Evolutionary conservation across 2,113 vertebrate species (phyloP), one percentile per base, ranked within the genome.

Genomic region (Rhodinocichla rosea): DNA sequence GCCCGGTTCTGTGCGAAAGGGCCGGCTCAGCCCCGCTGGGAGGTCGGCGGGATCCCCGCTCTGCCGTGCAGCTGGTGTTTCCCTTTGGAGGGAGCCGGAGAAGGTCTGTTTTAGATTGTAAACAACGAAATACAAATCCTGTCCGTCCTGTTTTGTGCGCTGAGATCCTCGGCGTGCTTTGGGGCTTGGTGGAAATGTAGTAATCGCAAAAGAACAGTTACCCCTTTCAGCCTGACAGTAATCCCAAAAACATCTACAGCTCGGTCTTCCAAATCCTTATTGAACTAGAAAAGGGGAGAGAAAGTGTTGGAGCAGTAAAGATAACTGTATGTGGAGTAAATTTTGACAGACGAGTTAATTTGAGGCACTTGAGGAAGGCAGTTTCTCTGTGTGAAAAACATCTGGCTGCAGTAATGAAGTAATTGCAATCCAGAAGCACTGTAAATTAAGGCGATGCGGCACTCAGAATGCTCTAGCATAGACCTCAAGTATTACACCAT

Each of bases 171-270:
- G 45, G 68, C 64, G 0, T 21, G 63, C 57, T 85, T 37, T 7
- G n/a, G 53, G 50, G n/a, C n/a, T 11, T 15, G 35, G 30, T 74
- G 83, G 10, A 80, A 82, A 23, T 4, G 23, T 37, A 20, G 60
- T 26, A 17, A 33, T 65, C 19, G 0, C 6, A 6, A 45, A 39
- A 44, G 39, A 63, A 22, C 9, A 14, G 37, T 62, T 89, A 44
- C n/a, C 6, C 3, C 0, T 59, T 80, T 89, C 30, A 53, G 9
- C 50, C 2, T 11, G 39, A 3, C 13, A 37, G 21, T n/a, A 63
- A 20, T 60, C 32, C 15, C 10, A 1, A 37, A 52, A 59, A 67
- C 33, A 3, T 26, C 1, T 19, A 0, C n/a, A 17, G 0, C 24
- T 21, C 22, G 4, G 16, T 3, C 8, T 17, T 47, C 30, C 28